Percentiles rank a stretch among this genome's conserved stretches.
phyloP scores from a whole-genome alignment of 2,888 invertebrate species.

The Asteroscopus sphinx region DNA sequence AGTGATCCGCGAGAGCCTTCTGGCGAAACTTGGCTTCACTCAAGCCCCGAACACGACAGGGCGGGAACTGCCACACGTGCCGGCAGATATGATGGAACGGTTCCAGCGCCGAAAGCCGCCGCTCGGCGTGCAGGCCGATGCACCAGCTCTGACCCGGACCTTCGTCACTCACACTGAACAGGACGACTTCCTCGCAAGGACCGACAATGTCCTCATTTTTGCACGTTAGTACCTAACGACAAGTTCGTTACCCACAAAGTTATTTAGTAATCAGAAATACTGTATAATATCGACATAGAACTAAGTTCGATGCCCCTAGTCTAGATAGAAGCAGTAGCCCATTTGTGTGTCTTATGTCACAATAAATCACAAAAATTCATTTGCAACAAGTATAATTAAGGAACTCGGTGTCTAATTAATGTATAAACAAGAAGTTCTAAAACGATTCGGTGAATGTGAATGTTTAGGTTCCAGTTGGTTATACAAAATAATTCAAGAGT shows the following conservation, averaged over 20 bases:
- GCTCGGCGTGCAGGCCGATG: slow-evolving; percentile 91
- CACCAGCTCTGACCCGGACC: slow-evolving; percentile 84
- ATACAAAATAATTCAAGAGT: slow-evolving; percentile 5
- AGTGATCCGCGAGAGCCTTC: slow-evolving; percentile 91
- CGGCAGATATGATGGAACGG: slow-evolving; percentile 87
- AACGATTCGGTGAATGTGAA: slow-evolving; percentile 10
- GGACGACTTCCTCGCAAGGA: slow-evolving; percentile 92
- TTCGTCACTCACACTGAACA: slow-evolving; percentile 90
- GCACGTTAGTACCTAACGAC: slow-evolving; percentile 89
- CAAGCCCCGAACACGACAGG: slow-evolving; percentile 91
- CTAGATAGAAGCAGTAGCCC: slow-evolving; percentile 55
- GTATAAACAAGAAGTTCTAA: slow-evolving; percentile 1
- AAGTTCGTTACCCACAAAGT: slow-evolving; percentile 50
- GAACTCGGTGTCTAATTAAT: not conserved
- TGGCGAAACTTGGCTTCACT: slow-evolving; percentile 91
- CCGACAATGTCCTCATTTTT: slow-evolving; percentile 92
- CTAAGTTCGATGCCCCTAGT: slow-evolving; percentile 77
- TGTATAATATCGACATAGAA: slow-evolving; percentile 57
- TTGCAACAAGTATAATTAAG: no score
- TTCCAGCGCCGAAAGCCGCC: slow-evolving; percentile 87
- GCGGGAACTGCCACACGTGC: slow-evolving; percentile 89
- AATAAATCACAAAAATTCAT: slow-evolving; percentile 17
- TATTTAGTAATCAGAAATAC: slow-evolving; percentile 45
- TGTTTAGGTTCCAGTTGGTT: not conserved
- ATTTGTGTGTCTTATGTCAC: slow-evolving; percentile 35